These are phyloP conservation scores for Acleris laterana DNA, from an alignment of 2,888 invertebrate genomes.

Conservation along the genomic window DNA sequence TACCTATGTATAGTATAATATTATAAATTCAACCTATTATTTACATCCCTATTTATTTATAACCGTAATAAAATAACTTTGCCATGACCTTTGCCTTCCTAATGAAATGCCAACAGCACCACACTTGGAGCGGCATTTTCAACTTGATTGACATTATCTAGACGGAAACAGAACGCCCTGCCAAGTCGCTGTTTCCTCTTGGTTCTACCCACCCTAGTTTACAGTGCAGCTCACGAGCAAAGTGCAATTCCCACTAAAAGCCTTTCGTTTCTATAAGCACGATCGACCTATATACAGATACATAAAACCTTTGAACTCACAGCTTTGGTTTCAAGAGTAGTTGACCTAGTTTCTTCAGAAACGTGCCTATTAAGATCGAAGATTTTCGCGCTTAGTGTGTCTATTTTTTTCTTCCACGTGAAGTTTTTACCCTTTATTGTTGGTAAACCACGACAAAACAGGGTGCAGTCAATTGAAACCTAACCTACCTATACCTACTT, in stretches of 20 bases:
- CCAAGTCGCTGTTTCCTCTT: constrained; percentile 3
- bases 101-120: constrained; percentile 5
- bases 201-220: not conserved
- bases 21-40: too few relatives aligned
- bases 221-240: constrained; percentile 13
- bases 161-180: constrained; percentile 2
- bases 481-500: too few relatives aligned
- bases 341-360: constrained; percentile 4
- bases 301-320: not conserved
- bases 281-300: constrained; percentile 27
- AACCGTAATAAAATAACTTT: not conserved
- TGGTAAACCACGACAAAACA: too few relatives aligned
- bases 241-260: constrained; percentile 31
- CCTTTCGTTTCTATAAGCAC: constrained; percentile 12
- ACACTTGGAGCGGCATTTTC: not conserved
- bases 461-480: too few relatives aligned
- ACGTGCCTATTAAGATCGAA: not conserved
- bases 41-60: too few relatives aligned
- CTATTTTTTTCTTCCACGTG: too few relatives aligned
- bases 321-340: not conserved
- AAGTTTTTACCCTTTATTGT: too few relatives aligned
- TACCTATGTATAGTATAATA: too few relatives aligned
- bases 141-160: constrained; percentile 6
- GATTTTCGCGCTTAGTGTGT: not conserved
- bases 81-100: constrained; percentile 3